These are phyloP conservation scores for Puma concolor DNA, from an alignment of 2,113 vertebrate genomes.

Conservation along the genomic window DNA sequence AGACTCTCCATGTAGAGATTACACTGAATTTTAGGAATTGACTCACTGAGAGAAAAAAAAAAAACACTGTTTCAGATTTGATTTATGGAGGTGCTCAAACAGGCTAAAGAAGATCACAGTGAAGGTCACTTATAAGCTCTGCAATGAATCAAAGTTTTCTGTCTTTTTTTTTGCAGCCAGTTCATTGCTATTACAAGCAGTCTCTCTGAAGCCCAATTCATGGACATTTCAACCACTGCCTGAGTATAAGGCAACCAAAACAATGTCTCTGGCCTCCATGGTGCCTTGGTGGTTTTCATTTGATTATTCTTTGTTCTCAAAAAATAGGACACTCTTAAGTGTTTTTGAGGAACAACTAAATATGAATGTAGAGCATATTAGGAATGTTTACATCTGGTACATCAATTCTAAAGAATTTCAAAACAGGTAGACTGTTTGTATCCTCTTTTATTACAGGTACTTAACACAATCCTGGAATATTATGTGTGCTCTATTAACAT, in stretches of 20 bases:
- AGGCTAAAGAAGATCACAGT: not conserved
- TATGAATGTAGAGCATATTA: not conserved
- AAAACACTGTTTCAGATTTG: not conserved
- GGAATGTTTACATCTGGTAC: not conserved
- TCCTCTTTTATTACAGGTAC: not conserved
- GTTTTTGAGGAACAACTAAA: not conserved
- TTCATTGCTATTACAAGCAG: not conserved
- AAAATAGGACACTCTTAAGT: not conserved
- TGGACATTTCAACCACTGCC: not conserved
- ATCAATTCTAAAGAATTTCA: not conserved
- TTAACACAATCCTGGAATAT: not conserved
- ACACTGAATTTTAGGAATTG: not conserved
- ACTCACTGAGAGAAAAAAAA: not conserved
- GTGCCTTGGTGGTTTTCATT: not conserved
- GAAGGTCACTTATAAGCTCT: not conserved
- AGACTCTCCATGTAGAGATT: not conserved
- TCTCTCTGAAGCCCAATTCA: not conserved
- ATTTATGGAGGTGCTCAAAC: not conserved
- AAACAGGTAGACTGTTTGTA: not conserved
- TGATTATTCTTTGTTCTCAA: not conserved
- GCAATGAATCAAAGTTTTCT: constrained; percentile 2
- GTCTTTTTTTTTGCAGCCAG: not conserved
- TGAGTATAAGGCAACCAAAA: not conserved
- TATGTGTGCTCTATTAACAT: not conserved
- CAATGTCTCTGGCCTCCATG: not conserved